phyloP scores from a whole-genome alignment of 2,797 vertebrate genomes.

The Delichon dasypus region DNA sequence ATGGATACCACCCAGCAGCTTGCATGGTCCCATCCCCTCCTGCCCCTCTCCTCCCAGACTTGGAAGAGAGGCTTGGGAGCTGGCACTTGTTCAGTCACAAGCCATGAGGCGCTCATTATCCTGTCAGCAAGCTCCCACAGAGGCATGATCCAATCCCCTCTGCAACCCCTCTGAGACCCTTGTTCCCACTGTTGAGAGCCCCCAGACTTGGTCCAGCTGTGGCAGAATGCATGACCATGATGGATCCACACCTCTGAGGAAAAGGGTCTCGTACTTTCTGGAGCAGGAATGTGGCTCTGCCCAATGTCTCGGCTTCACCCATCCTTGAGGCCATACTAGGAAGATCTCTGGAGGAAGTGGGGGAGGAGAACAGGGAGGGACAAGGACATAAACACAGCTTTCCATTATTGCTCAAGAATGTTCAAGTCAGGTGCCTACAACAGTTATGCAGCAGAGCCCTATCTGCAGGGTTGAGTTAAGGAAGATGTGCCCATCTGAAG shows the following conservation, averaged over 20 bases:
- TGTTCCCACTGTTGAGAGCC: neutral
- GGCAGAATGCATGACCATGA: neutral
- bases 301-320: neutral
- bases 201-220: neutral
- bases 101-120: neutral
- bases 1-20: rapidly evolving
- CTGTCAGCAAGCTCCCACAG: neutral
- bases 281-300: neutral
- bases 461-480: neutral
- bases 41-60: neutral
- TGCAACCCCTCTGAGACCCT: neutral
- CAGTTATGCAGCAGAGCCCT: neutral
- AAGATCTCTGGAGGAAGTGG: neutral
- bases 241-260: neutral
- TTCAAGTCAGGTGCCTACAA: neutral
- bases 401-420: neutral
- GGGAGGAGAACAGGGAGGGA: neutral
- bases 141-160: neutral
- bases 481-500: neutral
- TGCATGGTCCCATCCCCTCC: neutral
- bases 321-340: neutral
- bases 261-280: neutral
- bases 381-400: neutral
- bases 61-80: too few species aligned
- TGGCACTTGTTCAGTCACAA: neutral